Base-by-base conservation (phyloP, 1,140 invertebrate genomes). In the Trichonephila clavipes region DNA sequence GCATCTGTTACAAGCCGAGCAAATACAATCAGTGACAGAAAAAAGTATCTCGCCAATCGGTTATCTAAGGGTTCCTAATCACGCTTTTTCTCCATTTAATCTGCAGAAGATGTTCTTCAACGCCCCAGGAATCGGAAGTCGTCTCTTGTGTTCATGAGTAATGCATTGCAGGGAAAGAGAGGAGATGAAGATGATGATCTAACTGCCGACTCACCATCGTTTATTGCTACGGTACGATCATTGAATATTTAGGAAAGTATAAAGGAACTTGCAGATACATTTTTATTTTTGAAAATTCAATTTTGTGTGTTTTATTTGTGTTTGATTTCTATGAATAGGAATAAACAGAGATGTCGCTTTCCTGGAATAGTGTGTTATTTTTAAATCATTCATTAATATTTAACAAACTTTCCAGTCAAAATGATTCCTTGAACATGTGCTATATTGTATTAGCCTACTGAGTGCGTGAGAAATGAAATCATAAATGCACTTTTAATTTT, bases 1-100 rank as follows among this genome's bases (percentile, higher is more conserved):
- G 66, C 66, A 69, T 69, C 66, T 69, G 66, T 69, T 69, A 69
- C 66, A 24, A 69, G 24, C 66, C 66, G n/a, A 69, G n/a, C 66
- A 69, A 51, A 69, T 69, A 24, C 66, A 69, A 69, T 69, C 66
- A 69, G 24, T 24, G 66, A 24, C 7, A 24, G n/a, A 69, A 69
- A 69, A 21, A 66, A 69, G n/a, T 69, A 69, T 69, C 66, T 69
- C 24, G n/a, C 66, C 66, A 69, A 69, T 69, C 66, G 66, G 66
- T 69, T 69, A 69, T 69, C 66, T 69, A 1, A 69, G 66, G 28
- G 66, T 4, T 51, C 24, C 66, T 69, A 69, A 69, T 69, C 66
- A 24, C 66, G 66, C 66, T 69, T 69, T 24, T 21, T 69, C 2
- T 10, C 12, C 66, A 69, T 69, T 69, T 24, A 69, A 24, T 69